Evolutionary conservation across 2,888 invertebrate species (phyloP), one percentile per base, ranked within the genome.

Genomic region (Calameuta pallipes): DNA sequence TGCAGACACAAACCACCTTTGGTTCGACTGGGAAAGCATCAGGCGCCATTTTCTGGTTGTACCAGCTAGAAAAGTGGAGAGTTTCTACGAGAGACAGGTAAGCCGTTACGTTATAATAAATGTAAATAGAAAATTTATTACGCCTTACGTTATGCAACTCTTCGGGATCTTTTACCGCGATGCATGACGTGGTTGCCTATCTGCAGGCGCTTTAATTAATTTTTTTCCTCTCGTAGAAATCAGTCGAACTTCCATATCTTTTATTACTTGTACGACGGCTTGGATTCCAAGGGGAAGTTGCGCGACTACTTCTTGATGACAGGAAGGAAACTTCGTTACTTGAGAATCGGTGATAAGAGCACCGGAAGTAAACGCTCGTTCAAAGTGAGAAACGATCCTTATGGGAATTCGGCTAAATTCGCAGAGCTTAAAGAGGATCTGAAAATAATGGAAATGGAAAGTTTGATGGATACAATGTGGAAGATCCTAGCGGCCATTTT

Each of bases 201-300:
- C 13, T 2, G 9, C 71, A 71, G 71, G 71, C 33, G 34, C 71
- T 71, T 12, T 12, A 4, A 56, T 6, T 6, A 2, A 23, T 23
- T 23, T 56, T 11, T 9, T 23, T 56, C 79, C 74, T 69, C 85
- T 92, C 93, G 69, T 91, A 97, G 97, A 93, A 94, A 94, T 80
- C 97, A 98, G 90, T 95, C 97, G 76, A 98, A 97, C 89, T 98
- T 97, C 89, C 96, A 98, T 90, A 94, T 97, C 34, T 94, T 98
- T 82, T 98, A 98, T 92, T 98, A 97, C 89, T 95, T 98, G 84
- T 97, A 97, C 91, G 97, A 98, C 89, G 96, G 95, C 6, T 94
- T 98, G 89, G 94, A 95, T 84, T 93, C 94, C 15, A 93, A 94
- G 31, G 94, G 95, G 77, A 93, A 94, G 78, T 92, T 96, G 70